These are phyloP conservation scores for Syrista parreyssii DNA, from an alignment of 2,888 invertebrate genomes.

Conservation along the genomic window DNA sequence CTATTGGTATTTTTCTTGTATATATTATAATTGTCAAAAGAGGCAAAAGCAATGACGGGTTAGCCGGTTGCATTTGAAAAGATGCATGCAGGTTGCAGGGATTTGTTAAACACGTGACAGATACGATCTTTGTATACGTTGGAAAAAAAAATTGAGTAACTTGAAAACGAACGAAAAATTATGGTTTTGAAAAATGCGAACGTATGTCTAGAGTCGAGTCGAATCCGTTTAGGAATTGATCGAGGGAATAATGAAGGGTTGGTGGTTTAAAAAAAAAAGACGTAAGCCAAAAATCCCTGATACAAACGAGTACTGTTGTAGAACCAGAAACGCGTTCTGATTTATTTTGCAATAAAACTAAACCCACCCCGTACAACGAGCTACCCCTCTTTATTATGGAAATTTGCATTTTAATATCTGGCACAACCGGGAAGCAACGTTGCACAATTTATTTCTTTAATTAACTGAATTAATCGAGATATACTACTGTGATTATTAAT, in stretches of 20 bases:
- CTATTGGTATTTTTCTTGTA: neutral
- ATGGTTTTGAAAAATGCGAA: neutral
- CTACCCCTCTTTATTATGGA: constrained; percentile 6
- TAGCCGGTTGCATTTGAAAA: neutral
- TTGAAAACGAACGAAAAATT: no score
- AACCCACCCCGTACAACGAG: constrained; percentile 8
- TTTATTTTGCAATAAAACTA: constrained; percentile 36
- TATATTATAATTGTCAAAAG: neutral
- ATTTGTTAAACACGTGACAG: no score
- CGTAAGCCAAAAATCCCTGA: neutral
- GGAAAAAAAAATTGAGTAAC: no score
- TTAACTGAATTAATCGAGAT: constrained; percentile 35
- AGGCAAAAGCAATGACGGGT: neutral
- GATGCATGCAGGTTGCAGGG: no score
- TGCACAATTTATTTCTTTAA: constrained; percentile 40
- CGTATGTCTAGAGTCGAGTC: no score
- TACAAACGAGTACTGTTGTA: constrained; percentile 23
- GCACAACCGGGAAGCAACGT: constrained; percentile 28
- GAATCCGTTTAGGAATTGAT: no score
- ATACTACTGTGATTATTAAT: neutral
- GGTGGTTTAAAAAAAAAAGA: neutral
- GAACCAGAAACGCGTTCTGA: constrained; percentile 33
- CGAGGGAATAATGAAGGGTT: neutral
- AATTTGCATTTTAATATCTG: constrained; percentile 41
- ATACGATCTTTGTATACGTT: no score